A percentile compares a stretch with the other conserved stretches of the same genome.
These are phyloP conservation scores for Sthenelais limicola DNA, from an alignment of 2,888 invertebrate species.

Conservation along the genomic window DNA sequence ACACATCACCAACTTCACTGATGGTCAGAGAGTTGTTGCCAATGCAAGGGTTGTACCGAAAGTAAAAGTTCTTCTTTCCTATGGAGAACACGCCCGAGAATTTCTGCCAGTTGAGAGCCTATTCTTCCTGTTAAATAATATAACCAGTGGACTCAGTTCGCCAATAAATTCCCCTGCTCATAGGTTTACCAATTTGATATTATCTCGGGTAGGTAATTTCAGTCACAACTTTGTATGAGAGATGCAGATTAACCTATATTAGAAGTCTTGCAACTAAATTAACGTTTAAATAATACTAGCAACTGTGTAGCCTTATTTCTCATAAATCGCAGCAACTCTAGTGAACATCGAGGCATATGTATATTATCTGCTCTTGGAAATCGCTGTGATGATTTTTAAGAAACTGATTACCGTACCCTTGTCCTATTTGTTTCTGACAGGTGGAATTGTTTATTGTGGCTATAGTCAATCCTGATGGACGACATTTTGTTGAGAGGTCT, in stretches of 20 bases:
- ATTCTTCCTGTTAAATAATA: slow-evolving; percentile 59
- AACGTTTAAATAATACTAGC: too few species aligned
- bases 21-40: slow-evolving; percentile 10
- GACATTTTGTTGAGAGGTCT: slow-evolving; percentile 59
- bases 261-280: too few species aligned
- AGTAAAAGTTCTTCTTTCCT: slow-evolving; percentile 63
- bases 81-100: slow-evolving; percentile 70
- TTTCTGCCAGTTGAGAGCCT: slow-evolving; percentile 68
- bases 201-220: slow-evolving; percentile 51
- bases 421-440: too few species aligned
- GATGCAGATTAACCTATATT: too few species aligned
- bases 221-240: too few species aligned
- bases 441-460: slow-evolving; percentile 65
- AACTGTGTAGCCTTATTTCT: too few species aligned
- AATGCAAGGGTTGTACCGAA: slow-evolving; percentile 42
- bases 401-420: too few species aligned
- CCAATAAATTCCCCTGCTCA: slow-evolving; percentile 46
- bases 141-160: slow-evolving; percentile 55
- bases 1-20: slow-evolving; percentile 62
- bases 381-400: too few species aligned
- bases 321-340: too few species aligned
- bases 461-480: slow-evolving; percentile 69
- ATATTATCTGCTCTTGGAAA: too few species aligned
- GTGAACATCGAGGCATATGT: too few species aligned
- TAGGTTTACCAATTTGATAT: slow-evolving; percentile 52